Base-by-base conservation (phyloP, 2,113 vertebrate species). In the Trogon melanurus region DNA sequence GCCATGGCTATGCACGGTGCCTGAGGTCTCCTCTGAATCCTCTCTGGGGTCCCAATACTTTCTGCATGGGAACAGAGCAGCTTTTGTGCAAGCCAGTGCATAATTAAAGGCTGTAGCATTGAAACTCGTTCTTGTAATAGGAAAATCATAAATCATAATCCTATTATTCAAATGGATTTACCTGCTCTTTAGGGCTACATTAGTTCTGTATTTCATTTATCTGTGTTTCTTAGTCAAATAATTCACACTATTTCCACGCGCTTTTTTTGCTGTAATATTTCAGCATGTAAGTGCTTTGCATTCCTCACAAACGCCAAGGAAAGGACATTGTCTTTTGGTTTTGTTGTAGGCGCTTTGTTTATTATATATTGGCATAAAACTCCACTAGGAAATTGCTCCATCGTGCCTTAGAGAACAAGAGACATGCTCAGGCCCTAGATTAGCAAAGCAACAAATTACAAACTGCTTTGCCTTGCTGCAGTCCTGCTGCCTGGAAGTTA, bases 101-200 rank as follows among this genome's bases (percentile, higher is more conserved):
- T 69, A 69, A 47, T 53, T 61, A 91, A 87, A 60, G 17, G 27
- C 18, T 62, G 76, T 13, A 70, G 62, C 82, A 62, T 13, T 50
- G 58, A 78, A 87, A 58, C 16, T 83, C 0, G 0, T 45, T 91
- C 81, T 41, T 44, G 38, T 58, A 85, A 58, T 9, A 54, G 70
- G 66, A 69, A 93, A 92, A 82, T 92, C 53, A 62, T 95, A 95
- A 94, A 92, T 96, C 93, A 91, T 85, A 93, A 79, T 86, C 62
- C 73, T 41, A 69, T 94, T 94, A 89, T 79, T 87, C 80, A 91
- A 79, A 93, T 56, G 9, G 78, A 79, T 96, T 92, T 93, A 79
- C 73, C 83, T 94, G 70, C 70, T 92, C 73, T 95, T 94, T 75
- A 89, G 83, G 57, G 62, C 62, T 82, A 18, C 70, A 16, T 87